Percentiles rank a stretch among this genome's conserved stretches.
Conservation (phyloP, 2,797 vertebrate species). For the Catharus ustulatus region DNA sequence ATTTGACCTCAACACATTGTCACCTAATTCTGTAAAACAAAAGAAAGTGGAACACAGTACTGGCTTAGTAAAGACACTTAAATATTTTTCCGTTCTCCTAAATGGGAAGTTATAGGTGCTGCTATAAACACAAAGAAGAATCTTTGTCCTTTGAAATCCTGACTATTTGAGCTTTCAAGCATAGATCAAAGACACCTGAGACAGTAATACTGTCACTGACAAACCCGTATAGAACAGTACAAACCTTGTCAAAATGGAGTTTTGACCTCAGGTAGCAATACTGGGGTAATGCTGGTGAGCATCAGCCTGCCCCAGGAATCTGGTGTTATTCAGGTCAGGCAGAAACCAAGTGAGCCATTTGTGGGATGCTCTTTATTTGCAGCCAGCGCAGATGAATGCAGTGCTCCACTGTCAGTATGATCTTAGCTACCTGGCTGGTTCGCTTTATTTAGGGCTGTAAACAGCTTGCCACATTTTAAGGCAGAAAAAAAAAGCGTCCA, state of each 20-base stretch:
- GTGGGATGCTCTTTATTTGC: background rate
- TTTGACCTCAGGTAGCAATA: background rate
- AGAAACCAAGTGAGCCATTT: background rate
- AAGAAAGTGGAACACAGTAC: background rate
- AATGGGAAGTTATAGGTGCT: background rate
- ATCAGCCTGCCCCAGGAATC: background rate
- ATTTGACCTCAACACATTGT: background rate
- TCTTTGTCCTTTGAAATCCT: background rate
- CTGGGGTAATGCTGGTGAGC: background rate
- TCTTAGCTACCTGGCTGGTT: background rate
- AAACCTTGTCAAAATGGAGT: background rate
- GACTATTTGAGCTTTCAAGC: rapidly evolving
- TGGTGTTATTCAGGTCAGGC: background rate
- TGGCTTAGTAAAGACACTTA: background rate
- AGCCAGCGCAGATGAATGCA: background rate
- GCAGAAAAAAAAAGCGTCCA: background rate
- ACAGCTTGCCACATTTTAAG: background rate
- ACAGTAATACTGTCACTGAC: background rate
- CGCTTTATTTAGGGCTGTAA: background rate
- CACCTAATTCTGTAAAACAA: background rate
- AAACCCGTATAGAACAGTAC: background rate
- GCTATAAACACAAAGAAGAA: background rate
- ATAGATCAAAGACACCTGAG: background rate
- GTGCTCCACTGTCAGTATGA: background rate
- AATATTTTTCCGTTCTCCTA: background rate